phyloP scores from a whole-genome alignment of 2,113 vertebrate species.

The Acanthochromis polyacanthus region DNA sequence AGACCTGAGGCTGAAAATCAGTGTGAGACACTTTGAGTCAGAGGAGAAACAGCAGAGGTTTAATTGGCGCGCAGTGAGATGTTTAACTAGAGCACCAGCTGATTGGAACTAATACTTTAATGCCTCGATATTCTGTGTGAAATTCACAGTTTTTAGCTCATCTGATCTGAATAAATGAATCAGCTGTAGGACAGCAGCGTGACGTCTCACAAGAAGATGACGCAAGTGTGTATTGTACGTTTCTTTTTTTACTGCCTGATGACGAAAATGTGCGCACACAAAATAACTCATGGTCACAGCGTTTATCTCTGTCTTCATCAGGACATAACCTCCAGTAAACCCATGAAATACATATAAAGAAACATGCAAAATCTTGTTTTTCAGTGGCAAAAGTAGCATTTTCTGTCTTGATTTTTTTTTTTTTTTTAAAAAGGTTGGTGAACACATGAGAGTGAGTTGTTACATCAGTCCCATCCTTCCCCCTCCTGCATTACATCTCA shows the following conservation, averaged over 20 bases:
- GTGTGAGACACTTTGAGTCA: constrained; percentile 16
- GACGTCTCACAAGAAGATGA: constrained; percentile 57
- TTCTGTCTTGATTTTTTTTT: background rate
- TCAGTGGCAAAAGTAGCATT: background rate
- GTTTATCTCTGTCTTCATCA: background rate
- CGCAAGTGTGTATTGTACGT: constrained; percentile 35
- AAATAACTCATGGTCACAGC: constrained; percentile 11
- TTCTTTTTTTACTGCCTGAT: background rate
- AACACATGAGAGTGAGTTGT: constrained; percentile 18
- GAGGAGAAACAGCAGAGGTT: constrained; percentile 26
- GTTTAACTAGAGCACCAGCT: constrained; percentile 13
- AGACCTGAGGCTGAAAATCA: constrained; percentile 15
- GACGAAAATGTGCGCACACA: constrained; percentile 8
- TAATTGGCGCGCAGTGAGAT: constrained; percentile 11
- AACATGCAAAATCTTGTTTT: background rate
- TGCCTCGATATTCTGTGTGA: constrained; percentile 5
- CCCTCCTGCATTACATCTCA: constrained; percentile 17
- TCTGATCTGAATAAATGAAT: constrained; percentile 25
- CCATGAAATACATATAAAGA: background rate
- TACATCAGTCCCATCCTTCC: constrained; percentile 7
- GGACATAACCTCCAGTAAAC: background rate
- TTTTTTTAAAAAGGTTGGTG: background rate
- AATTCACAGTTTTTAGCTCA: background rate
- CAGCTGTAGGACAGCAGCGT: constrained; percentile 30
- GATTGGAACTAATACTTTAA: background rate